These are phyloP conservation scores for Autographa gamma DNA, from an alignment of 2,888 invertebrate species.

Conservation along the genomic window DNA sequence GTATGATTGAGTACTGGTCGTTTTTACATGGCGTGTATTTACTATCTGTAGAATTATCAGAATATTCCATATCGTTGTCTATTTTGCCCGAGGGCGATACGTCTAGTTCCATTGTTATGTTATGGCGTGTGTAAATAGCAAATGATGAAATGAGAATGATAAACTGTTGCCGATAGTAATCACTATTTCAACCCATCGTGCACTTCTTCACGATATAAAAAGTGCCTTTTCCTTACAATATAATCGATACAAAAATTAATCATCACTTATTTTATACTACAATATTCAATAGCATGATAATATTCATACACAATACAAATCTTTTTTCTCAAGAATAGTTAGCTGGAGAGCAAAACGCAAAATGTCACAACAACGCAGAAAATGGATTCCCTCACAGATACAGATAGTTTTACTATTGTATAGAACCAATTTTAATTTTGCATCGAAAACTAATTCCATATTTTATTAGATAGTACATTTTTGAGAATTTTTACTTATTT, in stretches of 20 bases:
- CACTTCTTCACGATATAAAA: constrained; percentile 60
- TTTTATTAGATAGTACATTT: background rate
- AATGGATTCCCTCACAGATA: constrained; percentile 80
- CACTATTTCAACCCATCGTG: constrained; percentile 86
- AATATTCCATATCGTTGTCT: constrained; percentile 79
- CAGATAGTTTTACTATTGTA: constrained; percentile 9
- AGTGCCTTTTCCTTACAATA: constrained; percentile 50
- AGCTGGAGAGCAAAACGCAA: constrained; percentile 72
- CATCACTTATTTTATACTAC: constrained; percentile 68
- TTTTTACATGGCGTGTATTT: constrained; percentile 81
- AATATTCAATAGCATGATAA: constrained; percentile 45
- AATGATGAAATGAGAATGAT: constrained; percentile 71
- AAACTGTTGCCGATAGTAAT: constrained; percentile 81
- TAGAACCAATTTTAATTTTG: background rate
- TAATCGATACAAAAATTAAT: constrained; percentile 57
- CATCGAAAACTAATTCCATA: background rate
- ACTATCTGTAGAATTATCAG: constrained; percentile 79
- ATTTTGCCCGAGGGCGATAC: constrained; percentile 74
- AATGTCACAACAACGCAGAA: constrained; percentile 89
- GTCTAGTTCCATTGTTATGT: constrained; percentile 81
- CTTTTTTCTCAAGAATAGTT: constrained; percentile 59
- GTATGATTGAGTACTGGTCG: constrained; percentile 83
- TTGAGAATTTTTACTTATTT: background rate
- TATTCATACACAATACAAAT: constrained; percentile 63
- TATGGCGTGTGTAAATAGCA: constrained; percentile 60